A percentile compares a stretch with the other conserved stretches of the same genome.
Conservation (phyloP, 2,113 vertebrate species). For the Cryptomyrus ogoouensis region DNA sequence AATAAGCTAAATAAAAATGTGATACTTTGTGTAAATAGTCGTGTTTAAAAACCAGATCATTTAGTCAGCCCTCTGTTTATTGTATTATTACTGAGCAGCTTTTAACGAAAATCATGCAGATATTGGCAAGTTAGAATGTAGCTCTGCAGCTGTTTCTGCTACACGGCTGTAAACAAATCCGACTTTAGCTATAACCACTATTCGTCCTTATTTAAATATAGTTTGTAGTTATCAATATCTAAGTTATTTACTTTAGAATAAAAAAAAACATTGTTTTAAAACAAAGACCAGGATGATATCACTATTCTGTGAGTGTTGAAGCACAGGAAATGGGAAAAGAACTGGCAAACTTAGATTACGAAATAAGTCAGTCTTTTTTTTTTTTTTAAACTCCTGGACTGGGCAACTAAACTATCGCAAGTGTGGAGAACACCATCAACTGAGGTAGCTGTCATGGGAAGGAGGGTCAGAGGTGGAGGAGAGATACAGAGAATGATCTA, state of each 20-base stretch:
- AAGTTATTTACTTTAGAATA: neutral
- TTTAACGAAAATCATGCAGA: neutral
- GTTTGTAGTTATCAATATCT: neutral
- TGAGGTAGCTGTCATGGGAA: neutral
- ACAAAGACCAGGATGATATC: neutral
- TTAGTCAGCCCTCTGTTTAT: neutral
- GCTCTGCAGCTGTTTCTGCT: neutral
- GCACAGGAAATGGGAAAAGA: neutral
- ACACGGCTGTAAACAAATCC: neutral
- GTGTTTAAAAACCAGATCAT: neutral
- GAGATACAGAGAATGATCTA: neutral
- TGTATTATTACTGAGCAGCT: neutral
- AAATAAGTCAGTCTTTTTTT: neutral
- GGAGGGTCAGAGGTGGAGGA: neutral
- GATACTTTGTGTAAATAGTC: neutral
- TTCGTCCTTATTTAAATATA: neutral
- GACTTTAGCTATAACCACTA: neutral
- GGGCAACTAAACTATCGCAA: neutral
- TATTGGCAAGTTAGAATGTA: neutral
- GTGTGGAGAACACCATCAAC: neutral
- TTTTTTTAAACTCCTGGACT: neutral
- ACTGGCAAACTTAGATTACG: neutral
- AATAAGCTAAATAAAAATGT: neutral
- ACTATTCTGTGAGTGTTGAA: neutral
- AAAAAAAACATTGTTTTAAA: neutral